Base-by-base conservation (phyloP, 1,140 invertebrate species). In the Mycetomoellerius zeteki region DNA sequence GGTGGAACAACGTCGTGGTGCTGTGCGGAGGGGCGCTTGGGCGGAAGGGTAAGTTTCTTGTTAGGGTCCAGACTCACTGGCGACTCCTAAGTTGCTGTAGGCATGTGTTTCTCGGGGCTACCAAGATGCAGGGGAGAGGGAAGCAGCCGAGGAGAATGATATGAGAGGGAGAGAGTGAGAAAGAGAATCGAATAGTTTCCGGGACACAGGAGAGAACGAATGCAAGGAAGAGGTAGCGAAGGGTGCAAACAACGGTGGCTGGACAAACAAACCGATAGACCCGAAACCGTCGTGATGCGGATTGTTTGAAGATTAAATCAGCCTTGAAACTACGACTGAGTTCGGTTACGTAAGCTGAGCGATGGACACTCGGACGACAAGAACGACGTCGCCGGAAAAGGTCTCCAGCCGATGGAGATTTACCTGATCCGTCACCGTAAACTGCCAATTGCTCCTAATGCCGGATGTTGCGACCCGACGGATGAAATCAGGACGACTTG, bases 61-160 rank as follows among this genome's bases (percentile, higher is more conserved):
- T 95, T 95, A 95, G 94, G 94, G 93, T 95, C 93, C 94, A 95
- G 94, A 95, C 94, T 92, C 91, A 93, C 92, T 91, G 94, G 94
- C 94, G 94, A 94, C 94, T 91, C 88, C 89, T 77, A 78, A 87
- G 89, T 91, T 86, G 80, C 87, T 89, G 62, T 89, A 86, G 89
- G 90, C 85, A 87, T 89, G 87, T 91, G 88, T 71, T 88, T 67
- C 54, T 19, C 24, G 30, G 3, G 12, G 50, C 64, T n/a, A 58
- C 50, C 58, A 37, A 24, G 72, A 56, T 21, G 52, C 50, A 50
- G 21, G 24, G n/a, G 56, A 30, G 81, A 77, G 65, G 81, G n/a
- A 73, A 78, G 87, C 14, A 50, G 58, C 37, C 58, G 54, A 37
- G 64, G 19, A 64, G 85, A 85, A 85, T 64, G 58, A 54, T 12